Evolutionary conservation across 2,113 vertebrate genomes (phyloP).

Genomic region (western clawed frog (Xenopus tropicalis)): DNA sequence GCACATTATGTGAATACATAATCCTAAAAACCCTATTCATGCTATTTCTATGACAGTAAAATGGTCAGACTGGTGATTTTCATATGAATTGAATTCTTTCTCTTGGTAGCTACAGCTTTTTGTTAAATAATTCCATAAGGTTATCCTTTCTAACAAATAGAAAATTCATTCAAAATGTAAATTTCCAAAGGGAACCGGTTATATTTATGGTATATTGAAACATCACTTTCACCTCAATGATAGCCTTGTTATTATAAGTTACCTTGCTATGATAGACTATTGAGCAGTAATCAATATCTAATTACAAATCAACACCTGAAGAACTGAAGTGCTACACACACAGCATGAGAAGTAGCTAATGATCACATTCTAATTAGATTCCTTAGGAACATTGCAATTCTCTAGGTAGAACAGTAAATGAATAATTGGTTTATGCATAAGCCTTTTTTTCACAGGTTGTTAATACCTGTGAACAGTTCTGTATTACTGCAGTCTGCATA

Average conservation of each 20-base stretch:
- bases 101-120: too few species aligned
- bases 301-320: constrained; percentile 40
- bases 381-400: constrained; percentile 24
- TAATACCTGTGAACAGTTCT: too few species aligned
- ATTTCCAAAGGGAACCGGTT: neutral
- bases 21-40: neutral
- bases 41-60: too few species aligned
- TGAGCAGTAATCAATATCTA: constrained; percentile 39
- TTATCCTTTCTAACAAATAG: neutral
- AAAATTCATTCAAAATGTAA: neutral
- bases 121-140: too few species aligned
- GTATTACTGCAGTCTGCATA: too few species aligned
- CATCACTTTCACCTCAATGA: constrained; percentile 1
- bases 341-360: constrained; percentile 30
- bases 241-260: constrained; percentile 16
- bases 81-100: too few species aligned
- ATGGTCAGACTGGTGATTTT: too few species aligned
- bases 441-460: neutral
- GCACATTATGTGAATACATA: too few species aligned
- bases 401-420: constrained; percentile 30
- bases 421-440: constrained; percentile 15
- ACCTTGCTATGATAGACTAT: constrained; percentile 12
- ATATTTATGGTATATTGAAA: constrained; percentile 10
- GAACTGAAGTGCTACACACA: constrained; percentile 22
- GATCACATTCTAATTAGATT: constrained; percentile 41